These are phyloP conservation scores for Drosophila jambulina DNA, from an alignment of 1,140 invertebrate genomes.

Conservation along the genomic window DNA sequence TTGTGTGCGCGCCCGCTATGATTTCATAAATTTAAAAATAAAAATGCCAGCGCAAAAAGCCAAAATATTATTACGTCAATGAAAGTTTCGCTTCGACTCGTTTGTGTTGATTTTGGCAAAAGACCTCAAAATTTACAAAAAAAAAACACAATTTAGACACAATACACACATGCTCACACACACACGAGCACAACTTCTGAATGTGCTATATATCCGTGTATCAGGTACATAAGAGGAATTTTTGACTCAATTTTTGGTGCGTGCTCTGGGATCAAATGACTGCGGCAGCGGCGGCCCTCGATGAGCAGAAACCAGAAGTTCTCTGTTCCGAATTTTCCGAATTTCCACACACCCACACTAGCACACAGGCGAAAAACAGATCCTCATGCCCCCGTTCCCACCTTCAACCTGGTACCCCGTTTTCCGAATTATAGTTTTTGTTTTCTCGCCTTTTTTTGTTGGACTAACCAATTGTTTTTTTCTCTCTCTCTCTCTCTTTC, in stretches of 20 bases:
- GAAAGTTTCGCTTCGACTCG: constrained; percentile 56
- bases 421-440: constrained; percentile 49
- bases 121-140: constrained; percentile 50
- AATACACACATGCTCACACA: constrained; percentile 57
- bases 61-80: constrained; percentile 78
- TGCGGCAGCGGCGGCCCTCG: constrained; percentile 48
- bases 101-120: constrained; percentile 75
- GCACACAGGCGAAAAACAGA: constrained; percentile 24
- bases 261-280: constrained; percentile 76
- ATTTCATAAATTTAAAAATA: constrained; percentile 81
- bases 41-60: constrained; percentile 51
- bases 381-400: constrained; percentile 8
- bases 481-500: constrained; percentile 67
- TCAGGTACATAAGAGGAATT: constrained; percentile 67
- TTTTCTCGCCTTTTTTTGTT: constrained; percentile 57
- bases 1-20: constrained; percentile 48
- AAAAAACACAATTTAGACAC: constrained; percentile 25
- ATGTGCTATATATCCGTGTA: constrained; percentile 37
- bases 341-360: constrained; percentile 41
- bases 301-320: constrained; percentile 19
- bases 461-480: constrained; percentile 80
- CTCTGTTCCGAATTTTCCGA: constrained; percentile 33
- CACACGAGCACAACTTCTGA: constrained; percentile 1
- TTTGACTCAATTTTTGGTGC: constrained; percentile 58
- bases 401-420: constrained; percentile 44